Evolutionary conservation across 2,113 vertebrate species (phyloP), one percentile per base, ranked within the genome.

Genomic region (Cyprinodon variegatus): DNA sequence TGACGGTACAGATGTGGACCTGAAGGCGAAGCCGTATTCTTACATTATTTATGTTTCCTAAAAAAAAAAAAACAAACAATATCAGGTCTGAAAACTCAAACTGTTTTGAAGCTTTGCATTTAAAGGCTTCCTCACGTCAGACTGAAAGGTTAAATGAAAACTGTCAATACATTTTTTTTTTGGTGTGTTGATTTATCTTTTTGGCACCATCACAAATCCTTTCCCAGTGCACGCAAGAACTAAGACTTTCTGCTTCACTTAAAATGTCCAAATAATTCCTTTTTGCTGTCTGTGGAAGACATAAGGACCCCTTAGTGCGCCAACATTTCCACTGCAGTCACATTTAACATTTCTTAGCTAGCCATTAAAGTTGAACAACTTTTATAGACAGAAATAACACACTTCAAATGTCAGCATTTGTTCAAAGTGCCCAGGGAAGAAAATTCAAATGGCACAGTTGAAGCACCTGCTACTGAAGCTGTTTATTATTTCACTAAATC

Each of bases 1-100:
- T 84, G 90, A 84, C 78, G 3, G 70, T 84, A 80, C 91, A 92
- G 89, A 90, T 84, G 88, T 89, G 82, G 71, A 85, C 83, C 87
- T 61, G 82, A 88, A 83, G 86, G 84, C 76, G 61, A 71, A 73
- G 13, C 14, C 68, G 17, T 37, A 70, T 69, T 59, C 63, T 64
- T 65, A 62, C 64, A 11, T 74, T 48, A 57, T 70, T 74, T 57
- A 48, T 74, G 76, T 65, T n/a, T 65, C 12, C 65, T 64, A 15
- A 70, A 53, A 4, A 7, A 64, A 36, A 62, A 62, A 72, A 12
- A 5, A 20, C n/a, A n/a, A 76, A 75, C 43, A 65, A 48, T 1
- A 41, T 29, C 29, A 43, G 20, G 46, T 48, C 48, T 63, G 17
- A 57, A 29, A 69, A 36, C 29, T 39, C 4, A 11, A 40, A 36